Evolutionary conservation across 2,888 invertebrate species (phyloP), one percentile per base, ranked within the genome.

Genomic region (Nymphalis urticae): DNA sequence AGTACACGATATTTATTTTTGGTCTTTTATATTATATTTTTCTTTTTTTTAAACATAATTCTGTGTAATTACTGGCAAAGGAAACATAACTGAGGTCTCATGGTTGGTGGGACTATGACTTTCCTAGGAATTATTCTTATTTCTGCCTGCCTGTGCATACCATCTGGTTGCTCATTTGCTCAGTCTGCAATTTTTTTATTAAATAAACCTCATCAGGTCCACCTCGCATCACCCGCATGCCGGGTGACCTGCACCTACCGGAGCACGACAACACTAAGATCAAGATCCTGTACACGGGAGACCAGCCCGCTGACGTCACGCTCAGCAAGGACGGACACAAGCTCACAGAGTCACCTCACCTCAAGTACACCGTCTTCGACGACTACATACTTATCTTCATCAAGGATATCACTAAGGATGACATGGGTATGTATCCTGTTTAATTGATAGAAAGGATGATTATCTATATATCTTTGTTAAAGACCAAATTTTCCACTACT

Each of bases 201-300:
- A 50, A 47, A 32, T 27, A 7, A 9, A 53, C 9, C 50, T 50
- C 24, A 51, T 42, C 85, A 95, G 97, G 96, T 75, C 98, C 99
- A 66, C 99, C 98, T 59, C 95, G 96, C 79, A 98, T 98, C 85
- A 97, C 97, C 73, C 95, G 97, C 67, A 96, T 98, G 88, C 98
- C 99, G 10, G 96, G 95, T 53, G 97, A 98, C 82, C 92, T 99
- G 21, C 97, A 96, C 82, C 93, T 99, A 3, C 97, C 98, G 0
- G 98, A 98, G 83, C 96, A 97, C 63, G 99, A 99, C 81, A 98
- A 98, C 86, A 97, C 98, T 10, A 99, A 99, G 92, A 96, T 99
- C 82, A 99, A 99, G 93, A 96, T 99, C 75, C 97, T 97, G 83
- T 99, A 98, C 93, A 95, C 96, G 65, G 99, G 99, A 42, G 98